Evolutionary conservation across 2,888 invertebrate species (phyloP), one percentile per base, ranked within the genome.

Genomic region (Apotomis betuletana): DNA sequence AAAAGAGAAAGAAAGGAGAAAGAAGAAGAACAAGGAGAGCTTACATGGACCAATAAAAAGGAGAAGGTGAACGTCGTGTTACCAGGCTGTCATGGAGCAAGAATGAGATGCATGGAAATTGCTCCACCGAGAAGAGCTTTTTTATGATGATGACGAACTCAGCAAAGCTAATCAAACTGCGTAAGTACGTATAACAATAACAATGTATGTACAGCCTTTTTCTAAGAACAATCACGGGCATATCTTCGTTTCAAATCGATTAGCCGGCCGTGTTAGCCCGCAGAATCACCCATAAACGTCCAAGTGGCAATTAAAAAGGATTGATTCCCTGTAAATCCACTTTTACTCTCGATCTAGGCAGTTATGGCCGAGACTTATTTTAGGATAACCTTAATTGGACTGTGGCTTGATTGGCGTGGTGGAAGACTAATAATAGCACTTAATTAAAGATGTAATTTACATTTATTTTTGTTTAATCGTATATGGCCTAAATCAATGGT

Each of bases 211-310:
- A 13, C 52, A 51, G 13, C 13, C 55, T 5, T 15, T 6, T 65
- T 65, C 46, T 57, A 46, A 57, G 55, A 65, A 65, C 55, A 65
- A 46, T 65, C 55, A 65, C 12, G 54, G 46, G 44, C 46, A 65
- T 65, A 65, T 46, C 55, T 44, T 54, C 55, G 44, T 36, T 55
- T 55, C 44, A 46, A 65, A 65, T 65, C 65, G 65, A 65, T 65
- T 65, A 55, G 36, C 44, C 46, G 46, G 55, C 44, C 44, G 44
- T 55, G 54, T 55, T 46, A n/a, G 44, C 4, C 36, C 57, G 49
- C 49, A 57, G 57, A 57, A 46, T 65, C 57, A 55, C 41, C 27
- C 44, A 65, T 65, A 65, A 65, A 65, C 55, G 65, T 65, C 65
- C 44, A 13, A 65, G 55, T 27, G 0, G 65, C 57, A 46, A 55